phyloP scores from a whole-genome alignment of 2,797 vertebrate genomes.

The Sparus aurata region DNA sequence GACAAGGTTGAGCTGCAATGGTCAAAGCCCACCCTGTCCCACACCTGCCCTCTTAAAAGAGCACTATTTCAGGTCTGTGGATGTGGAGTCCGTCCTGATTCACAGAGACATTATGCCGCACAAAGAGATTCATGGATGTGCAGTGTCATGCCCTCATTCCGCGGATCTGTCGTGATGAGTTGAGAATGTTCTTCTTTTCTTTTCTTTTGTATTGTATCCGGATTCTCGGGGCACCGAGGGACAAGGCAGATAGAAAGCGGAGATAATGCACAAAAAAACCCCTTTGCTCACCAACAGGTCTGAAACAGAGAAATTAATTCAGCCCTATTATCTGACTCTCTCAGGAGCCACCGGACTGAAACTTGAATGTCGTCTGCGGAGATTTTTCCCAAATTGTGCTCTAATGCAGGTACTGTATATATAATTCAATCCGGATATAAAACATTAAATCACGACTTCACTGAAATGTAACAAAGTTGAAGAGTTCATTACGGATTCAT shows the following conservation, averaged over 20 bases:
- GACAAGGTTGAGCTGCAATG: conserved; percentile 63
- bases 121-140: conserved; percentile 53
- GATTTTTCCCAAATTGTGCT: conserved; percentile 30
- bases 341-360: conserved; percentile 35
- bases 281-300: conserved; percentile 66
- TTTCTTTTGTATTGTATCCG: conserved; percentile 51
- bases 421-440: conserved; percentile 30
- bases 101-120: conserved; percentile 61
- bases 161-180: conserved; percentile 53
- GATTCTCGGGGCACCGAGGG: conserved; percentile 42
- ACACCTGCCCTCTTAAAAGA: conserved; percentile 35
- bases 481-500: conserved; percentile 2
- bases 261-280: conserved; percentile 60
- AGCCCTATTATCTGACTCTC: conserved; percentile 54
- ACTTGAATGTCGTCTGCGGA: conserved; percentile 14
- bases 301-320: conserved; percentile 71
- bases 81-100: conserved; percentile 55
- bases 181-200: conserved; percentile 54
- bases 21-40: conserved; percentile 51
- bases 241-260: conserved; percentile 48
- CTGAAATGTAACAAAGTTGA: conserved; percentile 19
- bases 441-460: conserved; percentile 21
- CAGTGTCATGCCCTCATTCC: conserved; percentile 63
- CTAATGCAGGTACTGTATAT: conserved; percentile 12
- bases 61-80: conserved; percentile 52